Conservation (phyloP, 2,797 vertebrate genomes). For the Eurystomus glaucurus region DNA sequence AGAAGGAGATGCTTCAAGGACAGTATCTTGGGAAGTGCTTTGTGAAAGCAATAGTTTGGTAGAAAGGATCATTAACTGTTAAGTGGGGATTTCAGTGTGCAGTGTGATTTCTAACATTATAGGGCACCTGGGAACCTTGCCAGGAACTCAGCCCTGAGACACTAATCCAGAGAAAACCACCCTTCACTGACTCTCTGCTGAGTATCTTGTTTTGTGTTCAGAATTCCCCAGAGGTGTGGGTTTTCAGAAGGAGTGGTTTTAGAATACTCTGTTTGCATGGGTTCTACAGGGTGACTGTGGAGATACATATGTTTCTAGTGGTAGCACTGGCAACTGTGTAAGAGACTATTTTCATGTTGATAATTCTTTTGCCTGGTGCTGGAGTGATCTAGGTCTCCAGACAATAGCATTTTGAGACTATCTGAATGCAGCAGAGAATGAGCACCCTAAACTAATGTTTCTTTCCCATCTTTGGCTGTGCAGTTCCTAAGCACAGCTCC, state of each 20-base stretch:
- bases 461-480: not conserved
- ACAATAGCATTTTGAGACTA: not conserved
- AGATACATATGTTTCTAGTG: not conserved
- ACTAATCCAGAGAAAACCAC: not conserved
- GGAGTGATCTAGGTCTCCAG: fast-evolving
- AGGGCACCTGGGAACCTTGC: not conserved
- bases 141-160: not conserved
- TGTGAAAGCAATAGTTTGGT: not conserved
- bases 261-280: not conserved
- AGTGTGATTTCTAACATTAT: not conserved
- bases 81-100: not conserved
- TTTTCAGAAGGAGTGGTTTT: not conserved
- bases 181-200: not conserved
- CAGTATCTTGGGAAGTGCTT: not conserved
- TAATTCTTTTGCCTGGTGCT: not conserved
- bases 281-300: not conserved
- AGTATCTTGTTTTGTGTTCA: not conserved
- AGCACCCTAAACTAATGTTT: not conserved
- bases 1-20: not conserved
- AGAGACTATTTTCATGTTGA: not conserved
- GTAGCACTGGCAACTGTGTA: not conserved
- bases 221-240: not conserved
- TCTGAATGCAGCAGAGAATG: not conserved
- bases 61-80: not conserved
- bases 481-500: not conserved